Conservation (phyloP, 2,797 vertebrate species). For the Gobionotothen gibberifrons region DNA sequence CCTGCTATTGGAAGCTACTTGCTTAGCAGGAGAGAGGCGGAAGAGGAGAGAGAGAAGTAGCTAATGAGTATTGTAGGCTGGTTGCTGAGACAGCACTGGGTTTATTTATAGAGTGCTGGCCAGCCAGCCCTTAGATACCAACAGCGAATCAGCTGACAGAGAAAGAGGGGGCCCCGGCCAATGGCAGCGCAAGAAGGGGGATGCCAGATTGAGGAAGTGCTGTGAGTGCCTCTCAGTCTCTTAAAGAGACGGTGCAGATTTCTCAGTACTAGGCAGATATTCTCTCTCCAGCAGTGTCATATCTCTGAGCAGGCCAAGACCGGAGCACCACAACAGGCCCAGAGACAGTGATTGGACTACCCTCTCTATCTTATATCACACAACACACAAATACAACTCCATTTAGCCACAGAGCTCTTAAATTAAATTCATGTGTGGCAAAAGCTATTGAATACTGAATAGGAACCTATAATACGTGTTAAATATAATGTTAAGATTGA, state of each 20-base stretch:
- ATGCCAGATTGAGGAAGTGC: conserved; percentile 86
- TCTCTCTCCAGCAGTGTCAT: conserved; percentile 57
- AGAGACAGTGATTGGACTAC: conserved; percentile 42
- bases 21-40: conserved; percentile 70
- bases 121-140: conserved; percentile 91
- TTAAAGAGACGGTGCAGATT: conserved; percentile 84
- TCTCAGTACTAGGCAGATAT: conserved; percentile 78
- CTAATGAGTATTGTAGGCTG: conserved; percentile 82
- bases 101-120: conserved; percentile 90
- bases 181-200: conserved; percentile 77
- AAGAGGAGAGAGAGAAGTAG: conserved; percentile 74
- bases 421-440: too few relatives aligned
- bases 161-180: conserved; percentile 80
- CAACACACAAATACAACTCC: not conserved
- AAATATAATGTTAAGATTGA: not conserved
- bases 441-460: too few relatives aligned
- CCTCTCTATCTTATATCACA: conserved; percentile 28
- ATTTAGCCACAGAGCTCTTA: too few relatives aligned
- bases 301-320: conserved; percentile 65
- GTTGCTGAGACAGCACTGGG: conserved; percentile 91
- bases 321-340: conserved; percentile 49
- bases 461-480: too few relatives aligned
- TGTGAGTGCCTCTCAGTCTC: conserved; percentile 80
- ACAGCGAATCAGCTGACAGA: conserved; percentile 84
- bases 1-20: conserved; percentile 77